Evolutionary conservation across 30 jellyfish, hydroid and myxozoan species (phyloP).

Genomic region (Catostylus mosaicus): DNA sequence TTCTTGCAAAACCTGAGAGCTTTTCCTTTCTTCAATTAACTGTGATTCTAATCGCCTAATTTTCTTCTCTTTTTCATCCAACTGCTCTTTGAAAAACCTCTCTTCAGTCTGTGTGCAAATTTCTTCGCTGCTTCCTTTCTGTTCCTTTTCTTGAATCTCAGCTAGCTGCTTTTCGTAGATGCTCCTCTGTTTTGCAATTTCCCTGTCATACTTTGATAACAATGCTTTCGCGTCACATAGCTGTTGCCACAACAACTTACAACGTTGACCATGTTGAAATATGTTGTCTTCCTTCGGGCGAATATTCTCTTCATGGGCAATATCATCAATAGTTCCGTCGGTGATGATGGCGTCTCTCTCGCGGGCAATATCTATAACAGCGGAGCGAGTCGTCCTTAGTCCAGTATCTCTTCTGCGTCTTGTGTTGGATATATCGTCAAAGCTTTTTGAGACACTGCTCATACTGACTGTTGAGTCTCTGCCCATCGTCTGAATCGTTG

Average conservation of each 20-base stretch:
- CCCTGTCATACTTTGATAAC: conserved; percentile 58
- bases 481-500: conserved; percentile 22
- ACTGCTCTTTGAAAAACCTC: conserved; percentile 18
- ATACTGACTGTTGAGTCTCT: conserved; percentile 2
- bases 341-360: conserved; percentile 56
- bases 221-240: conserved; percentile 67
- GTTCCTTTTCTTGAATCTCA: conserved; percentile 49
- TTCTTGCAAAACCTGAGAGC: conserved; percentile 38
- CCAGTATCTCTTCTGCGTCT: neutral
- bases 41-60: conserved; percentile 38
- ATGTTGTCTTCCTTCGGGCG: conserved; percentile 55
- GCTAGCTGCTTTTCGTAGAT: conserved; percentile 36
- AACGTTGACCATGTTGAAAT: conserved; percentile 68
- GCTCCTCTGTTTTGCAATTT: conserved; percentile 34
- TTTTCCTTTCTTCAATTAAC: conserved; percentile 30
- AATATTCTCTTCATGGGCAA: conserved; percentile 46
- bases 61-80: conserved; percentile 32
- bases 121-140: conserved; percentile 16
- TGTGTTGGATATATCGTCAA: conserved; percentile 11
- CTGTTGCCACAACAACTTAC: conserved; percentile 80
- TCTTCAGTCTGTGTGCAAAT: conserved; percentile 8
- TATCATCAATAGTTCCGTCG: conserved; percentile 67
- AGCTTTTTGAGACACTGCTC: conserved; percentile 22
- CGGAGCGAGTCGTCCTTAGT: conserved; percentile 50
- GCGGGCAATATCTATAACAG: conserved; percentile 72